A percentile compares a stretch with the other conserved stretches of the same genome.
Conservation (phyloP, 2,113 vertebrate species). For the Apistogramma diplotaenia region DNA sequence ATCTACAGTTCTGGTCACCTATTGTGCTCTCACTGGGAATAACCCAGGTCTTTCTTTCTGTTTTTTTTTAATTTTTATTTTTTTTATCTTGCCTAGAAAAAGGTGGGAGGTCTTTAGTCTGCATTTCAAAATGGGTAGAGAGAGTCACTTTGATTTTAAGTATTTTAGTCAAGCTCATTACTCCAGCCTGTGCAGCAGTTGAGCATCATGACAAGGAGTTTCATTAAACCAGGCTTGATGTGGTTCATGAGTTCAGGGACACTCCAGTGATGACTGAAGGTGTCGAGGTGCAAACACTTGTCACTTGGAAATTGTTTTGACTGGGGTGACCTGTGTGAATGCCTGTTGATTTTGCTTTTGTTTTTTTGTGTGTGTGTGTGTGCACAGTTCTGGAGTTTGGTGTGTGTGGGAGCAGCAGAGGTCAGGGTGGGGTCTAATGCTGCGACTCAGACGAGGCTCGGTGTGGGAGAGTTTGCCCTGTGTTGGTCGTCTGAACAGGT, state of each 20-base stretch:
- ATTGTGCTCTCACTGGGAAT: conserved; percentile 28
- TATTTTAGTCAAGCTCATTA: conserved; percentile 29
- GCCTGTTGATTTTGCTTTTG: background rate
- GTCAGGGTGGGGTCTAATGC: conserved; percentile 30
- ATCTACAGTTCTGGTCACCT: conserved; percentile 14
- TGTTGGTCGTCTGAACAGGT: conserved; percentile 61
- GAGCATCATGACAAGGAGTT: background rate
- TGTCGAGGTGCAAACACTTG: background rate
- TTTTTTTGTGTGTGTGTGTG: no score
- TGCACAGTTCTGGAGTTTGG: background rate
- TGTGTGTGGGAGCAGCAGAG: background rate
- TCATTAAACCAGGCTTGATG: background rate
- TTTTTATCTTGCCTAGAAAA: conserved; percentile 10
- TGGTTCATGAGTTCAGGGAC: background rate
- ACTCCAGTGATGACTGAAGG: background rate
- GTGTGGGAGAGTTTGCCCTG: background rate
- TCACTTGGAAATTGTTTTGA: background rate
- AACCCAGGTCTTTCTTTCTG: conserved; percentile 19
- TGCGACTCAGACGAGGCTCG: background rate
- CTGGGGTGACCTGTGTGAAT: background rate
- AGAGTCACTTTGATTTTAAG: conserved; percentile 20
- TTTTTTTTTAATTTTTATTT: background rate
- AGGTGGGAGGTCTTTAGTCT: conserved; percentile 19
- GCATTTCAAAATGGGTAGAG: conserved; percentile 17
- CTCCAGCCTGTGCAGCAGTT: background rate